Base-by-base conservation (phyloP, 2,888 invertebrate genomes). In the Idaea biselata region DNA sequence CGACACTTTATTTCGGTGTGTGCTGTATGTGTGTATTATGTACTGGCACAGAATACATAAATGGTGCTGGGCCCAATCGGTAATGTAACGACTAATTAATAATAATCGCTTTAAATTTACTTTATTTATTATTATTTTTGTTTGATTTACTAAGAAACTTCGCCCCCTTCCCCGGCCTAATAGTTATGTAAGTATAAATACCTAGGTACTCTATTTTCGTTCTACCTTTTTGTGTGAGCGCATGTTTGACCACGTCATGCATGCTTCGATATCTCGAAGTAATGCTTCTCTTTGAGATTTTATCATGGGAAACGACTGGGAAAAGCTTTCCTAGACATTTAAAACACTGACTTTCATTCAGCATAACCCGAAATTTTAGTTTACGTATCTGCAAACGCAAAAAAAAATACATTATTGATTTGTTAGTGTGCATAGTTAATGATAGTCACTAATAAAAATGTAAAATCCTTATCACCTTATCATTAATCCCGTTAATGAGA, bases 311-410 rank as follows among this genome's bases (percentile, higher is more conserved):
- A 16, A 81, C 55, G 0, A 91, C 73, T 7, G 88, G 84, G 65
- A 91, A 85, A 70, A 82, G 76, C 64, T 77, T 67, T 7, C 78
- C 73, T 14, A 91, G 74, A 58, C 68, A 74, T 60, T 79, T 62
- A 17, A 88, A 68, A 62, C 80, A 83, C 53, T 77, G 66, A 0
- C 55, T 32, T 18, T 77, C 63, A 63, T 87, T 76, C 0, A 62
- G 60, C 70, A 79, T 82, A 58, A 91, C 74, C 82, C 82, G 82
- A 74, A 91, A 89, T 66, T 86, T 91, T 53, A 91, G 76, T 81
- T 89, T 91, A 44, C 87, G 72, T 0, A 87, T 71, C 88, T 90
- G 62, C 53, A 78, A 76, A 54, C 33, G 60, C 33, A 25, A 59
- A 64, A 62, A 18, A 60, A 16, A 57, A 58, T 32, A n/a, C n/a